Conservation (phyloP, 2,113 vertebrate genomes). For the Rhipidura dahli region DNA sequence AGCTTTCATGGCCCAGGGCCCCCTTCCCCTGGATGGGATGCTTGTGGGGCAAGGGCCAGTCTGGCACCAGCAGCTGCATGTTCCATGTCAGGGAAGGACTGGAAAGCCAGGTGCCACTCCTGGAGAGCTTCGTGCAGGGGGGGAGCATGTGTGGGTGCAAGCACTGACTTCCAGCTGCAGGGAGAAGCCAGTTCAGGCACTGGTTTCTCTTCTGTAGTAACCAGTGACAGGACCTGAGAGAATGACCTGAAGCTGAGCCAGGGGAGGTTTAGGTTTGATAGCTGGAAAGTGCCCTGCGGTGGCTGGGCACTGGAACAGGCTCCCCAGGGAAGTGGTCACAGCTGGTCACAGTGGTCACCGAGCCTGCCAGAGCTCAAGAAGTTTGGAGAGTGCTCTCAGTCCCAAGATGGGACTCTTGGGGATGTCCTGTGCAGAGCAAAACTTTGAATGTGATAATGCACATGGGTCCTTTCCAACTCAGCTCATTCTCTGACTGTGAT, state of each 20-base stretch:
- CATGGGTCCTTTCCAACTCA: background rate
- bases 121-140: rapidly evolving
- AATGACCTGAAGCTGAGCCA: background rate
- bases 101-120: background rate
- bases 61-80: rapidly evolving
- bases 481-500: background rate
- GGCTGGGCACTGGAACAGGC: background rate
- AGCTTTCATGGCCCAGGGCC: rapidly evolving
- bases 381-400: background rate
- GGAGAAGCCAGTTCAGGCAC: background rate
- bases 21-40: rapidly evolving
- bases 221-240: background rate
- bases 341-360: background rate
- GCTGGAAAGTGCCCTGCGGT: background rate
- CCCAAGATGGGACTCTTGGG: too few species aligned
- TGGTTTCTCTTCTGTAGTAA: background rate
- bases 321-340: background rate
- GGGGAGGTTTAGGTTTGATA: background rate
- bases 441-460: rapidly evolving
- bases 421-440: background rate
- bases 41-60: rapidly evolving
- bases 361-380: background rate
- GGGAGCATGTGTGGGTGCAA: rapidly evolving
- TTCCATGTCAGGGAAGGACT: background rate
- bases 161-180: background rate